Conservation (phyloP, 2,797 vertebrate species). For the Artibeus jamaicensis region DNA sequence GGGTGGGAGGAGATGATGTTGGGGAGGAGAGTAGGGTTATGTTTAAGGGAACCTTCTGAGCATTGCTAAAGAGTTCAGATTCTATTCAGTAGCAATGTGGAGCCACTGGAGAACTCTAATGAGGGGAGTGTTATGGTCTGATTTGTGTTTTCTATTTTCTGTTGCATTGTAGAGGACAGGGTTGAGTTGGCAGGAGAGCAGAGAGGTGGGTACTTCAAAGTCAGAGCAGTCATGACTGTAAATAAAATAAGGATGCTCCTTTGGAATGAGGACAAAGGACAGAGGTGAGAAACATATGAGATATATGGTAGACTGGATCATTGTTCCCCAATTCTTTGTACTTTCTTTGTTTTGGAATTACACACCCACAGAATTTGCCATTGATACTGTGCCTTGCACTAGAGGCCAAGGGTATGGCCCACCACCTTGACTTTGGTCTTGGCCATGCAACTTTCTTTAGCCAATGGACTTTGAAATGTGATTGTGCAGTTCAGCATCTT, state of each 20-base stretch:
- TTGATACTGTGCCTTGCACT: background rate
- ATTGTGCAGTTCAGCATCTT: background rate
- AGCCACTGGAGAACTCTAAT: background rate
- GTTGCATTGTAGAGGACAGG: background rate
- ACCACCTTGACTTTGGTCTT: background rate
- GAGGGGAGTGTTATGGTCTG: background rate
- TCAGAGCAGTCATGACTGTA: background rate
- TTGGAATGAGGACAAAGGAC: background rate
- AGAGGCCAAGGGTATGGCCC: background rate
- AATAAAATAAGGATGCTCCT: background rate
- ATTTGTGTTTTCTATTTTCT: background rate
- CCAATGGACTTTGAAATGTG: background rate
- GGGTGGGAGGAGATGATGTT: no score
- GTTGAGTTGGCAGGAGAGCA: background rate
- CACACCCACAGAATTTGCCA: background rate
- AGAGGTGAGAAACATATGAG: background rate
- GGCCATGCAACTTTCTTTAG: background rate
- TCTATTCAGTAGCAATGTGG: background rate
- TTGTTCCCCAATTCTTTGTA: background rate
- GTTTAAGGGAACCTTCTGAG: background rate
- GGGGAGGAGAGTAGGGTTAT: background rate
- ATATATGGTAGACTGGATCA: background rate
- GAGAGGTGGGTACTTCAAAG: background rate
- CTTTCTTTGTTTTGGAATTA: background rate
- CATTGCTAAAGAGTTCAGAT: no score